A percentile compares a stretch with the other conserved stretches of the same genome.
phyloP scores from a whole-genome alignment of 2,888 invertebrate species.

The Acronicta alni region DNA sequence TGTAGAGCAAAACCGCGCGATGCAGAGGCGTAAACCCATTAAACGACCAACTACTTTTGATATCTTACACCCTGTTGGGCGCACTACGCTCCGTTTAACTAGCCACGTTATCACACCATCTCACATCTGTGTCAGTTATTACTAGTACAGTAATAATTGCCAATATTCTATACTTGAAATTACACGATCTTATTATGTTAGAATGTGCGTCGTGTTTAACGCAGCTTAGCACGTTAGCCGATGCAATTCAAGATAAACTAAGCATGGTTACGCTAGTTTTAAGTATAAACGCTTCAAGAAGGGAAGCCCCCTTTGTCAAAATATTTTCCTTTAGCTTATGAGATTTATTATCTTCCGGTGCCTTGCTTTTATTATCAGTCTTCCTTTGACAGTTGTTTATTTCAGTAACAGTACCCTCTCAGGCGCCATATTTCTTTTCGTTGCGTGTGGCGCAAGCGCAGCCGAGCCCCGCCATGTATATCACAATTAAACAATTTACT shows the following conservation, averaged over 20 bases:
- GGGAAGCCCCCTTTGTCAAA: conserved; percentile 50
- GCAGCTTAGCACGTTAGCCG: conserved; percentile 22
- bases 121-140: conserved; percentile 43
- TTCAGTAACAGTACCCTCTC: conserved; percentile 61
- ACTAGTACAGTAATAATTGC: conserved; percentile 50
- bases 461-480: conserved; percentile 66
- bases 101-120: conserved; percentile 43
- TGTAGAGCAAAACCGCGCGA: conserved; percentile 65
- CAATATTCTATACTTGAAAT: conserved; percentile 42
- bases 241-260: conserved; percentile 40
- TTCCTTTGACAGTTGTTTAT: conserved; percentile 71
- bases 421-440: conserved; percentile 60
- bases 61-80: conserved; percentile 54
- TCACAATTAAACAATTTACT: conserved; percentile 83
- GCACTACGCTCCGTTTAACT: conserved; percentile 45
- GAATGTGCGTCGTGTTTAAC: conserved; percentile 37
- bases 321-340: conserved; percentile 64
- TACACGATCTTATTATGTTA: conserved; percentile 45
- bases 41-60: conserved; percentile 50
- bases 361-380: conserved; percentile 61
- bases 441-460: conserved; percentile 71
- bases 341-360: conserved; percentile 67
- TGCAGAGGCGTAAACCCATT: conserved; percentile 56
- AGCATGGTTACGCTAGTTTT: conserved; percentile 12
- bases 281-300: conserved; percentile 28